Evolutionary conservation across 30 jellyfish, hydroid and myxozoan species (phyloP).

Genomic region (Pseudorhiza aurosa): DNA sequence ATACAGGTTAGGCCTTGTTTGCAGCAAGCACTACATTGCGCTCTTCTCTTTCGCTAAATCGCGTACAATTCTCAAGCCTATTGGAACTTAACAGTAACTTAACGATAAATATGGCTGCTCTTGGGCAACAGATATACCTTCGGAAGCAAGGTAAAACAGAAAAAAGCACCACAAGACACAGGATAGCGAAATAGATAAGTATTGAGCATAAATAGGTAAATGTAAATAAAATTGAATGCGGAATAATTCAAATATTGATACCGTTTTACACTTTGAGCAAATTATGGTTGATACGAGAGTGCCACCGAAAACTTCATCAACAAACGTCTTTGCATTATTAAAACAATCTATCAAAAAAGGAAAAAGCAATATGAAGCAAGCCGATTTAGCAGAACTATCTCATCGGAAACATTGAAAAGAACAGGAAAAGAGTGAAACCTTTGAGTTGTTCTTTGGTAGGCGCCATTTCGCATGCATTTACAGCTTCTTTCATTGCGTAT

Average conservation of each 20-base stretch:
- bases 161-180: no score
- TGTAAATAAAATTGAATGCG: no score
- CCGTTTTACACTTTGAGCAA: conserved; percentile 76
- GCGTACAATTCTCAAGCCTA: no score
- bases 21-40: no score
- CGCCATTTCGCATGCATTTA: conserved; percentile 8
- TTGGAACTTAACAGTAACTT: no score
- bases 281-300: conserved; percentile 62
- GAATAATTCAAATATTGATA: conserved; percentile 15
- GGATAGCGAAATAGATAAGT: no score
- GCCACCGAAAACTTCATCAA: conserved; percentile 85
- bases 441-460: conserved; percentile 55
- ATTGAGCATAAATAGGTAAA: no score
- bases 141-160: no score
- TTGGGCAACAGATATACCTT: no score
- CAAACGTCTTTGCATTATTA: conserved; percentile 67
- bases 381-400: neutral
- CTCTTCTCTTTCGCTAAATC: no score
- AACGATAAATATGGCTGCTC: no score
- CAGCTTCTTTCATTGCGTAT: conserved; percentile 50
- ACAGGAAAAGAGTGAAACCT: conserved; percentile 1
- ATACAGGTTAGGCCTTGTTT: no score
- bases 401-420: neutral
- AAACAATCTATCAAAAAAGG: conserved; percentile 30
- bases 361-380: neutral